Percentiles rank a stretch among this genome's conserved stretches.
Evolutionary conservation across 2,888 invertebrate genomes (phyloP).

Genomic region (Anthophora plumipes): DNA sequence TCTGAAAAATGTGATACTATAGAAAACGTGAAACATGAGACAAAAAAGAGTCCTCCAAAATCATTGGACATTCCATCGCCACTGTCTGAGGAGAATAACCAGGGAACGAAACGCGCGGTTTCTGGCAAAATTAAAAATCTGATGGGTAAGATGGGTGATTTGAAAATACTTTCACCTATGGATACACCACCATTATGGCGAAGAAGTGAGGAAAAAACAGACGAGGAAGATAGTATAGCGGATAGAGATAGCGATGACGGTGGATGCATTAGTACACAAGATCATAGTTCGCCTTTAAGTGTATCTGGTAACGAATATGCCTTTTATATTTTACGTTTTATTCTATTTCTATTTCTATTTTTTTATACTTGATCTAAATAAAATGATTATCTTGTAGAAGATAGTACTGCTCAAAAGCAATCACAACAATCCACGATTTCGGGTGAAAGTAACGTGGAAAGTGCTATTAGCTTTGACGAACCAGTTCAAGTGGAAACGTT

Average conservation of each 20-base stretch:
- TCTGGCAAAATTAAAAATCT: slow-evolving; percentile 81
- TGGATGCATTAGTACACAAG: slow-evolving; percentile 75
- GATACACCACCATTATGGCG: slow-evolving; percentile 78
- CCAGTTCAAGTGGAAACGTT: slow-evolving; percentile 81
- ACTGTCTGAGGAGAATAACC: slow-evolving; percentile 65
- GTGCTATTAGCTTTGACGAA: slow-evolving; percentile 81
- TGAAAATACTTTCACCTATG: slow-evolving; percentile 82
- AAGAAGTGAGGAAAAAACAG: slow-evolving; percentile 76
- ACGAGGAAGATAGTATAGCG: slow-evolving; percentile 69
- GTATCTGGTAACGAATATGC: slow-evolving; percentile 62
- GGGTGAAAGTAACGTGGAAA: slow-evolving; percentile 73
- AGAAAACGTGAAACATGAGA: slow-evolving; percentile 51
- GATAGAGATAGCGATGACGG: slow-evolving; percentile 78
- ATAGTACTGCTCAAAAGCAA: slow-evolving; percentile 55
- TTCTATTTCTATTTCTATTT: neutral
- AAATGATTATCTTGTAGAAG: slow-evolving; percentile 51
- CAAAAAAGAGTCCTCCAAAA: slow-evolving; percentile 78
- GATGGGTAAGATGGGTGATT: slow-evolving; percentile 80
- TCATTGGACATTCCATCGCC: slow-evolving; percentile 74
- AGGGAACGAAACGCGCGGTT: slow-evolving; percentile 71
- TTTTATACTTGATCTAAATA: neutral
- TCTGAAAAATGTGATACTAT: neutral
- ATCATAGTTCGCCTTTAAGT: slow-evolving; percentile 70
- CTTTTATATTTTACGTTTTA: neutral
- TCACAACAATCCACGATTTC: slow-evolving; percentile 58